These are phyloP conservation scores for Piscicola geometra DNA, from an alignment of 2,888 invertebrate genomes.

Conservation along the genomic window DNA sequence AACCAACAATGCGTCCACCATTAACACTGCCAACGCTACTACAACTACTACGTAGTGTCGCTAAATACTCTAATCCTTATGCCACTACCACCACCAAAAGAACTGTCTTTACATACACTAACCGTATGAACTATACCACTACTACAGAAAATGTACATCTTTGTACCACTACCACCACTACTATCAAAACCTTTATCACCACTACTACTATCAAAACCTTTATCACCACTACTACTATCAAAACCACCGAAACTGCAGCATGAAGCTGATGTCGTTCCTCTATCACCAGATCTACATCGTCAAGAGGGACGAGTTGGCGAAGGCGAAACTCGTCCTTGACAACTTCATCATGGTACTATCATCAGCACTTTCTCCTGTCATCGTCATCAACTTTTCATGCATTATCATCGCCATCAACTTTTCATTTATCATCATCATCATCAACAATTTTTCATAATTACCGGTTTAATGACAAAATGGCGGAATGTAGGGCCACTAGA, in stretches of 20 bases:
- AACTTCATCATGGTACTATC: background rate
- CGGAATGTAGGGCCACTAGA: too few species aligned
- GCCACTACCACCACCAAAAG: background rate
- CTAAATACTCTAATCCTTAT: background rate
- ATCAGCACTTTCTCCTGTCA: too few species aligned
- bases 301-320: background rate
- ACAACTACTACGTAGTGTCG: background rate
- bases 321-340: background rate
- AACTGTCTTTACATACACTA: background rate
- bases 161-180: too few species aligned
- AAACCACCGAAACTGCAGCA: background rate
- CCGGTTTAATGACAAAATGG: too few species aligned
- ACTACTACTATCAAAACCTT: background rate
- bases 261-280: background rate
- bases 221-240: background rate
- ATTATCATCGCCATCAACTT: too few species aligned
- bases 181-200: too few species aligned
- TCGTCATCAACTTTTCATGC: too few species aligned
- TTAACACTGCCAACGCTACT: background rate
- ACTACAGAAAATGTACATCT: too few species aligned
- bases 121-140: background rate
- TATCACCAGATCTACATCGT: slow-evolving; percentile 4
- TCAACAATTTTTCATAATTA: too few species aligned
- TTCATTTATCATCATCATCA: too few species aligned
- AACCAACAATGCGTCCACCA: background rate